A percentile compares a stretch with the other conserved stretches of the same genome.
phyloP scores from a whole-genome alignment of 2,888 invertebrate species.

The Scaptomyza cyrtandrae region DNA sequence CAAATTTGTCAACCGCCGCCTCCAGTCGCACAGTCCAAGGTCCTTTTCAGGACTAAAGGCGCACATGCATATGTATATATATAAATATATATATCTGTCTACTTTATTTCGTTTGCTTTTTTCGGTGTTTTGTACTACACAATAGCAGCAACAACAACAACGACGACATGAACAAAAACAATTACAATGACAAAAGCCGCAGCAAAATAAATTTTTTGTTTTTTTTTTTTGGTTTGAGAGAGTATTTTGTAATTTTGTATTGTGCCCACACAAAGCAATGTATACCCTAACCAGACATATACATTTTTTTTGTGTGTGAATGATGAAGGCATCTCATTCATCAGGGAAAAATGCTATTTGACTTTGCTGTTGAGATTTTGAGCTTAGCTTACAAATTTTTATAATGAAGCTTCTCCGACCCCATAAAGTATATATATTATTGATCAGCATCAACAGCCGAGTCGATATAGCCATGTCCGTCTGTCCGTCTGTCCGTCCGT shows the following conservation, averaged over 20 bases:
- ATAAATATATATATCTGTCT: constrained; percentile 49
- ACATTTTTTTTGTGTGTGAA: not conserved
- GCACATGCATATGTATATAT: constrained; percentile 52
- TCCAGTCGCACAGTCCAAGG: not conserved
- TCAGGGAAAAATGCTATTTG: not conserved
- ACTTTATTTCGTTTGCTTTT: constrained; percentile 41
- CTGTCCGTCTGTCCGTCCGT: too few species aligned
- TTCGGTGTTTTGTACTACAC: constrained; percentile 10
- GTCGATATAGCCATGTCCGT: too few species aligned
- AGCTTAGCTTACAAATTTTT: not conserved
- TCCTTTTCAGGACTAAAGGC: constrained; percentile 27
- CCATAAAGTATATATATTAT: too few species aligned
- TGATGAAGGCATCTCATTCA: not conserved
- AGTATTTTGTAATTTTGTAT: not conserved
- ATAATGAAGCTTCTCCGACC: too few species aligned
- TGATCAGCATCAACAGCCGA: too few species aligned
- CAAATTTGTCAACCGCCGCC: constrained; percentile 73
- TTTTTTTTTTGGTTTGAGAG: not conserved
- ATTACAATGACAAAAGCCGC: constrained; percentile 44
- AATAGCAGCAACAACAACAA: constrained; percentile 8
- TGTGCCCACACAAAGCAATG: not conserved
- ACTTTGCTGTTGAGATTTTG: not conserved
- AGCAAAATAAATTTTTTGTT: constrained; percentile 19
- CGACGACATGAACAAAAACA: not conserved
- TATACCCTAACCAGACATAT: not conserved